Evolutionary conservation across 2,113 vertebrate genomes (phyloP), one percentile per base, ranked within the genome.

Genomic region (Mastomys natalensis): DNA sequence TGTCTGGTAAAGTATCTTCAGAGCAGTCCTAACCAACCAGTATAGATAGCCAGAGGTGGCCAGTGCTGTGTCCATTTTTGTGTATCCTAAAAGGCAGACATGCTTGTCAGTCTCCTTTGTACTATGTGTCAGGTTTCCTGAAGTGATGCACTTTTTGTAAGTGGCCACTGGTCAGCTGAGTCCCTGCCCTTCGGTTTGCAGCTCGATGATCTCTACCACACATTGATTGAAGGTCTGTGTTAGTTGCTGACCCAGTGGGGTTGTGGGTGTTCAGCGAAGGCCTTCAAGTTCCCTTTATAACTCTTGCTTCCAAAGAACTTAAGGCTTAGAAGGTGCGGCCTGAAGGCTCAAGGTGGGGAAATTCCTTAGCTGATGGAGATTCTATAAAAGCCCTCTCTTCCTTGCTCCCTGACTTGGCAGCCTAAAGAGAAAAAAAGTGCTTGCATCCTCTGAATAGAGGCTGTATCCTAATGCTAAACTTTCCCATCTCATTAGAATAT

Each of bases 401-500:
- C 15, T 37, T 82, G 51, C 5, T 81, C 6, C 31, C 66, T 55
- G 13, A 40, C 26, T 73, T n/a, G 78, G 80, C 62, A 95, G 34
- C 26, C 43, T 45, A 51, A 92, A 60, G 68, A 82, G 87, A 80
- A 95, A 82, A 95, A 82, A 92, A 68, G 26, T 31, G 76, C 89
- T 90, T 72, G n/a, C 62, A 43, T 95, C 34, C 31, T 81, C 40
- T 58, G n/a, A 34, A 73, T 9, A 92, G 70, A 87, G 45, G 73
- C 40, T 86, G 2, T 45, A n/a, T 68, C 45, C 64, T 94, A 68
- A 90, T 24, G 40, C 93, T 76, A 40, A 89, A 68, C n/a, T 10
- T 31, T 43, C 7, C 10, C 16, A 77, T 95, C 95, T 96, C 92
- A 94, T 97, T 96, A 95, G 22, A 95, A 64, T 93, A 95, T 96